phyloP scores from a whole-genome alignment of 64 coral and sea anemone genomes.

The Montipora sp. region DNA sequence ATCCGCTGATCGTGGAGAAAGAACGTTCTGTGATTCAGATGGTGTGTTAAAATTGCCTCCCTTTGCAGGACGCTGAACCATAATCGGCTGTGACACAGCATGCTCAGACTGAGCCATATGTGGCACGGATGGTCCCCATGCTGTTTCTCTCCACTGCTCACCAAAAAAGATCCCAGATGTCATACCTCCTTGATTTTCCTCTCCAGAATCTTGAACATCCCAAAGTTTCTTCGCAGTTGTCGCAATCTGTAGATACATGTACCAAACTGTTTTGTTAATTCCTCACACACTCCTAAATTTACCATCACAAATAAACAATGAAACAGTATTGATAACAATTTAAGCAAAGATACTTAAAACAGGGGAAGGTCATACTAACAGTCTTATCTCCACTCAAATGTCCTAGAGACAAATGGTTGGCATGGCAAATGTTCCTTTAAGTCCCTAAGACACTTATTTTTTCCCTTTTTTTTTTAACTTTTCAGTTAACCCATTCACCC shows the following conservation, averaged over 20 bases:
- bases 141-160: slow-evolving; percentile 87
- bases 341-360: no score
- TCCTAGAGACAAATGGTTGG: no score
- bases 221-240: slow-evolving; percentile 97
- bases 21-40: slow-evolving; percentile 82
- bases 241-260: slow-evolving; percentile 73
- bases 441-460: no score
- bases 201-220: slow-evolving; percentile 90
- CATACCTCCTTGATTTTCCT: slow-evolving; percentile 74
- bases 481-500: no score
- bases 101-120: slow-evolving; percentile 94
- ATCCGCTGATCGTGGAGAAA: slow-evolving; percentile 92
- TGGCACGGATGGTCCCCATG: slow-evolving; percentile 92
- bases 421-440: no score
- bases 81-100: slow-evolving; percentile 98
- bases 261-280: background rate
- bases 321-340: no score
- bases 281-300: background rate
- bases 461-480: no score
- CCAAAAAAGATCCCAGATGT: slow-evolving; percentile 85
- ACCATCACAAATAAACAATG: no score
- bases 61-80: slow-evolving; percentile 89
- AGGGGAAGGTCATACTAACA: no score
- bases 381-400: no score
- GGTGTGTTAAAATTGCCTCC: slow-evolving; percentile 72